A percentile compares a stretch with the other conserved stretches of the same genome.
Conservation (phyloP, 2,888 invertebrate species). For the Melieria crassipennis region DNA sequence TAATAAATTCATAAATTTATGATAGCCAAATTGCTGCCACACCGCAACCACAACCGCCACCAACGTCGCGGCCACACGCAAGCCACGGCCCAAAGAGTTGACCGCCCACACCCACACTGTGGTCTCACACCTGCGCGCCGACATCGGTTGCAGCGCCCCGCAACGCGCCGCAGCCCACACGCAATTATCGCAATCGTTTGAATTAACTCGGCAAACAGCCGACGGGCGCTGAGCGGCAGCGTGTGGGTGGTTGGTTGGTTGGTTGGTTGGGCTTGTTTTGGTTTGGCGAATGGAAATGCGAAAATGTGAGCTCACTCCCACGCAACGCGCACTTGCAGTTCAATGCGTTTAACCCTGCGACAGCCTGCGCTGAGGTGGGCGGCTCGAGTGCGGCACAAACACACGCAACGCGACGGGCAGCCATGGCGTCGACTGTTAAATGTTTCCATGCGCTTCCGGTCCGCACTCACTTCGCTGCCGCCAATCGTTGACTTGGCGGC, state of each 20-base stretch:
- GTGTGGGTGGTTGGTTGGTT: neutral
- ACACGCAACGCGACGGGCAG: no score
- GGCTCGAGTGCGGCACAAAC: no score
- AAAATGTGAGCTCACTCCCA: no score
- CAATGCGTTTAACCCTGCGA: no score
- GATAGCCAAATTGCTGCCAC: slow-evolving; percentile 31
- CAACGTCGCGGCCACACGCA: neutral
- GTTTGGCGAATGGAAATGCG: neutral
- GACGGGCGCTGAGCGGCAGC: neutral
- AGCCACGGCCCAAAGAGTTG: neutral
- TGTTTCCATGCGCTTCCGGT: no score
- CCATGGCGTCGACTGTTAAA: no score
- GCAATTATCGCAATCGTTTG: slow-evolving; percentile 35
- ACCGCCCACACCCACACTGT: neutral
- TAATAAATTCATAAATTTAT: slow-evolving; percentile 53
- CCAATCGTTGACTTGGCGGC: no score
- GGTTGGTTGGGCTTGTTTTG: slow-evolving; percentile 6
- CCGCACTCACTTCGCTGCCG: no score
- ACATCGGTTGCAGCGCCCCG: neutral
- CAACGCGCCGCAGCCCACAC: neutral
- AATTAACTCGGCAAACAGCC: slow-evolving; percentile 32
- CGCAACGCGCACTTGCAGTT: no score
- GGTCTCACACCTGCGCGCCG: neutral
- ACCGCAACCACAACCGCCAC: neutral
- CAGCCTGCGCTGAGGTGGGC: no score